Evolutionary conservation across 2,797 vertebrate species (phyloP), one percentile per base, ranked within the genome.

Genomic region (Merluccius polli): DNA sequence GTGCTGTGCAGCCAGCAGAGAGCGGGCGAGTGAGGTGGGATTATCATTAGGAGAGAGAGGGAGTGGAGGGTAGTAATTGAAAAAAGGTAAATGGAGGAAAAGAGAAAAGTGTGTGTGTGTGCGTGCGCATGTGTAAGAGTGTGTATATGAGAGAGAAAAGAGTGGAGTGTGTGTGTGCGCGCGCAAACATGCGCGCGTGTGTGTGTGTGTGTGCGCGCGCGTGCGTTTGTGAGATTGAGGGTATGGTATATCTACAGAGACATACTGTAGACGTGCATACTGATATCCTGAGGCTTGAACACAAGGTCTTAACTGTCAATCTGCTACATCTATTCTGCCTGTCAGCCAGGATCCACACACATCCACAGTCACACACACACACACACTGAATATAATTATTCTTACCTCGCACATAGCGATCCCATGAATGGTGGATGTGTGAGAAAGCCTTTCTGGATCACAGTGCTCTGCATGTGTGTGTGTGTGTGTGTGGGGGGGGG

Each of bases 1-100:
- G 18, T 11, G 63, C 9, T 67, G 29, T 30, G 65, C 63, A 81
- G 4, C 10, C 11, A 73, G 44, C 12, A 41, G 32, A 76, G 75
- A 70, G 70, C 36, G 63, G 76, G n/a, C 21, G 52, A 79, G 72
- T 35, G 63, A 72, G 71, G 65, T 36, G 48, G 79, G 77, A 80
- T 77, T 48, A 48, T 21, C 12, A 4, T 3, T 48, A 21, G 44
- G 75, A 18, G 32, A 35, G 72, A 41, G 15, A 21, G 70, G 2
- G 8, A 21, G 68, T 33, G 71, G 16, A 41, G 36, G 12, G 4
- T 30, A 48, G 8, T 13, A 4, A 59, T 13, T 8, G 9, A 38
- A 48, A 48, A 27, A 35, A 67, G 38, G 18, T 33, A 71, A 12
- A 38, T 8, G 21, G 35, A 24, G 70, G 36, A 24, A 36, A 35